Evolutionary conservation across 2,888 invertebrate genomes (phyloP).

Genomic region (Agrilus biguttatus): DNA sequence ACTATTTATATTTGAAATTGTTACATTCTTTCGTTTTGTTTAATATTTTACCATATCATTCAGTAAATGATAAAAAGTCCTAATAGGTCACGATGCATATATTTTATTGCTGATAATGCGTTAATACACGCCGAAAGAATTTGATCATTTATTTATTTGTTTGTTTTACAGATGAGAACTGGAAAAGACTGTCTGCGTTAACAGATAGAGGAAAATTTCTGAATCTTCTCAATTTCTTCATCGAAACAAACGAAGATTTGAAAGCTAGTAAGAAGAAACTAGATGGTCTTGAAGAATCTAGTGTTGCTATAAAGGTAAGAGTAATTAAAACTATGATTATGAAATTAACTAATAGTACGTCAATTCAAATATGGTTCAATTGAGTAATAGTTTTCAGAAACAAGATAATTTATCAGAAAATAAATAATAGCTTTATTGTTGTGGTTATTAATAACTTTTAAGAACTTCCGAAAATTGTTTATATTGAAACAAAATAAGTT

Average conservation of each 20-base stretch:
- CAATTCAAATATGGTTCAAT: no score
- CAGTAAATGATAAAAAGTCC: background rate
- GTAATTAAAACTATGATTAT: background rate
- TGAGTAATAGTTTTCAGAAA: no score
- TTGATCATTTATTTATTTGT: no score
- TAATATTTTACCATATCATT: no score
- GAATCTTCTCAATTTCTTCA: constrained; percentile 35
- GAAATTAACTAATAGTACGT: background rate
- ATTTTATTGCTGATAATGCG: background rate
- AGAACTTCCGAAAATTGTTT: no score
- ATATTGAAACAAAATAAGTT: no score
- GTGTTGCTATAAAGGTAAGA: constrained; percentile 23
- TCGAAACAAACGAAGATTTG: constrained; percentile 30
- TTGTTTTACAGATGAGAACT: constrained; percentile 28
- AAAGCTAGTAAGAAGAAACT: constrained; percentile 31
- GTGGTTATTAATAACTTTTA: no score
- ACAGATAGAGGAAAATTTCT: constrained; percentile 30
- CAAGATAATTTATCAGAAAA: no score
- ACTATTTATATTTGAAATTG: no score
- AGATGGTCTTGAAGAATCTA: constrained; percentile 20
- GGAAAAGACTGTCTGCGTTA: constrained; percentile 24
- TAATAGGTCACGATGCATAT: background rate
- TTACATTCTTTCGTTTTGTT: no score
- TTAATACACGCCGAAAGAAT: no score
- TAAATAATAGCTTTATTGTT: no score